Base-by-base conservation (phyloP, 1,140 invertebrate genomes). In the Cydia pomonella region DNA sequence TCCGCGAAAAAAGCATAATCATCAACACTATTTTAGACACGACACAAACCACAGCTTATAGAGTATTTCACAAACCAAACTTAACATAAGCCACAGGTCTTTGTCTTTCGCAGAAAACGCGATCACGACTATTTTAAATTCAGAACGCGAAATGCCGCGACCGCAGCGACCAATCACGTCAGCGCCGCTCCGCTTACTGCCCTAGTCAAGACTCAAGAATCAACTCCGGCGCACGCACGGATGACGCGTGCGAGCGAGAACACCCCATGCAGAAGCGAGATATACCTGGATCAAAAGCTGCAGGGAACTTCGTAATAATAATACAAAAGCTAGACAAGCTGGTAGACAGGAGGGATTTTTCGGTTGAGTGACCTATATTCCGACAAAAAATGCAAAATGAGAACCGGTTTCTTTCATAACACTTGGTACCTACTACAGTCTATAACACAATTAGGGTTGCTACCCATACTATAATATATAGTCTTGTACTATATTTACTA, bases 161-260 rank as follows among this genome's bases (percentile, higher is more conserved):
- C 53, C 77, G 75, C 71, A 76, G 80, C 86, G 80, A 88, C 89
- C 86, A 87, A 87, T 87, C 87, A 84, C 86, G 82, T 78, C 81
- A 80, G 82, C 85, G 85, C 83, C 88, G 86, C 85, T 84, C 83
- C 89, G 89, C 91, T 86, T 88, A 91, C 89, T 91, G 84, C 80
- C 83, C 76, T 77, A 81, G 77, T 86, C 80, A 47, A 64, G 29
- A 38, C 84, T 86, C 88, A 79, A 64, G 29, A 38, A 85, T 86
- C 88, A 79, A 87, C 91, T 89, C 89, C 82, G 86, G 89, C 91
- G 88, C 88, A 88, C 78, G 73, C 80, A 81, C 72, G 76, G 66
- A 73, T 74, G 78, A 83, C 79, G 82, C 72, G 87, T 80, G 83
- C 72, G 79, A 87, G 82, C 76, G 85, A 86, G 87, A 88, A 25